Evolutionary conservation across 2,888 invertebrate genomes (phyloP).

Genomic region (Micoletzkya japonica): DNA sequence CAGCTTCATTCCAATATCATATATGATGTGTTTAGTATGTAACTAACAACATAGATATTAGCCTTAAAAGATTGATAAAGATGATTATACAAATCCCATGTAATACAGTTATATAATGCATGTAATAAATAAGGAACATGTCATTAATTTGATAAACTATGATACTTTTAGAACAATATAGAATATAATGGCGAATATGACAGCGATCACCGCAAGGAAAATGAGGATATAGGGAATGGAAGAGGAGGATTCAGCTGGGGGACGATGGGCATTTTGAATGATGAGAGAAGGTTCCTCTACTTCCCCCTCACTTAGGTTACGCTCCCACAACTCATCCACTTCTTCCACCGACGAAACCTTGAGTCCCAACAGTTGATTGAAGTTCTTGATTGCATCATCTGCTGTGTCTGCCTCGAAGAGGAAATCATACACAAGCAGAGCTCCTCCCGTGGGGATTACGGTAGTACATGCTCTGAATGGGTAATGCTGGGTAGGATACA

Average conservation of each 20-base stretch:
- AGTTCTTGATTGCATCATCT: constrained; percentile 50
- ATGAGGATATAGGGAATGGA: constrained; percentile 12
- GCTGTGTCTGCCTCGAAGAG: constrained; percentile 48
- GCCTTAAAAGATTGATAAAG: too few species aligned
- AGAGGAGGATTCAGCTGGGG: neutral
- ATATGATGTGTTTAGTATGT: constrained; percentile 11
- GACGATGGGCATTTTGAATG: constrained; percentile 23
- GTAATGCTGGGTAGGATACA: neutral
- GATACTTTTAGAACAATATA: constrained; percentile 22
- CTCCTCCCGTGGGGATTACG: constrained; percentile 32
- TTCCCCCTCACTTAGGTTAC: constrained; percentile 25
- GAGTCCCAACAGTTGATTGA: constrained; percentile 45
- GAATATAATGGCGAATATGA: constrained; percentile 32
- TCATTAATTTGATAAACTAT: neutral
- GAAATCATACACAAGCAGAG: constrained; percentile 46
- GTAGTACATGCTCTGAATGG: constrained; percentile 19
- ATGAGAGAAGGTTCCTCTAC: constrained; percentile 27
- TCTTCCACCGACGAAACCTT: constrained; percentile 20
- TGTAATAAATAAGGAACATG: neutral
- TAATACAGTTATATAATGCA: neutral
- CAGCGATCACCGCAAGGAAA: constrained; percentile 27
- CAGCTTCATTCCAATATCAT: constrained; percentile 24
- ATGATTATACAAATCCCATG: neutral
- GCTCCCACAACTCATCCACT: constrained; percentile 28
- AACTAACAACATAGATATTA: too few species aligned